Conservation (phyloP, 2,888 invertebrate species). For the Platynereis dumerilii region DNA sequence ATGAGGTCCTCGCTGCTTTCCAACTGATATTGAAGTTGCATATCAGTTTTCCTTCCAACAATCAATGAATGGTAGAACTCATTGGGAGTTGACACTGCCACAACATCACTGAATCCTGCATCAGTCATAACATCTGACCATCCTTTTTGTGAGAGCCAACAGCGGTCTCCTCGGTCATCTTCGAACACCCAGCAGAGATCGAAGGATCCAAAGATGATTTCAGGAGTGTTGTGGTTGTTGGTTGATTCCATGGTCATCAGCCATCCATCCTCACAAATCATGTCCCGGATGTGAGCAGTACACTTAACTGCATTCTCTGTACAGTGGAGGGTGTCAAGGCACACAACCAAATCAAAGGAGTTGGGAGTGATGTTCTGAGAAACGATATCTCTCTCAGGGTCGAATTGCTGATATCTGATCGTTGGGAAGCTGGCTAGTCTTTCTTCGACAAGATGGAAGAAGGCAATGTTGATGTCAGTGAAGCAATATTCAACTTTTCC, state of each 20-base stretch:
- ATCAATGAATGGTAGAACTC: constrained; percentile 27
- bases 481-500: constrained; percentile 22
- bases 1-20: neutral
- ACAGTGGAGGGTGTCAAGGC: constrained; percentile 23
- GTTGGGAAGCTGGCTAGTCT: constrained; percentile 17
- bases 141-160: constrained; percentile 23
- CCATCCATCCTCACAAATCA: constrained; percentile 24
- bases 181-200: constrained; percentile 25
- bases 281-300: constrained; percentile 13
- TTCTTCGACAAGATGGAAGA: constrained; percentile 21
- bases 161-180: constrained; percentile 18
- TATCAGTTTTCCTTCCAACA: constrained; percentile 17
- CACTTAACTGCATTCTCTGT: constrained; percentile 14
- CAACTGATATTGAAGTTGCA: neutral
- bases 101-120: constrained; percentile 17
- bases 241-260: constrained; percentile 21
- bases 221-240: constrained; percentile 14
- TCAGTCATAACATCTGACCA: constrained; percentile 15
- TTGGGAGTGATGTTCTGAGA: constrained; percentile 12
- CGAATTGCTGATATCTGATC: constrained; percentile 18
- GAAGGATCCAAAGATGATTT: constrained; percentile 25
- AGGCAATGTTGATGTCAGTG: constrained; percentile 24
- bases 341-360: constrained; percentile 20
- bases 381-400: constrained; percentile 16
- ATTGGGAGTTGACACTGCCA: constrained; percentile 19